Evolutionary conservation across 1,140 invertebrate species (phyloP), one percentile per base, ranked within the genome.

Genomic region (Heliconius nattereri): DNA sequence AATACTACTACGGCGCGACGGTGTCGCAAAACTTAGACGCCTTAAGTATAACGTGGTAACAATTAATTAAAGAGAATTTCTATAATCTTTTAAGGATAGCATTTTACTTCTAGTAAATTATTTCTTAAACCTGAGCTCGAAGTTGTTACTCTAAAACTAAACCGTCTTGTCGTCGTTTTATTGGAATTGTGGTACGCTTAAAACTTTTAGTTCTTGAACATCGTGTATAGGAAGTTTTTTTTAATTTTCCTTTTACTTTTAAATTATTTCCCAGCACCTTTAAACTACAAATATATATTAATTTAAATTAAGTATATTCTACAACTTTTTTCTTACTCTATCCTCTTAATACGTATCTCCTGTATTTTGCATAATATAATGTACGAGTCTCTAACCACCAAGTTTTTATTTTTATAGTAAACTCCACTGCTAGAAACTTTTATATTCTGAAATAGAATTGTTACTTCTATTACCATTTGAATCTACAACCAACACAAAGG

Each of bases 101-200:
- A 66, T 29, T 66, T 66, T 29, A 29, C 26, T 66, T 66, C 5
- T 29, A 66, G 11, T 66, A 66, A 66, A 29, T 26, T 66, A 66
- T 66, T 66, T 29, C 23, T 26, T 26, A 66, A 26, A 66, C 26
- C 60, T 66, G 11, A 66, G 60, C 5, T 66, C 13, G 3, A 66
- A 66, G 60, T 66, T 66, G 11, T 26, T 29, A 66, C 11, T 29
- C 60, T 66, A 66, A 26, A 66, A 66, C 26, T 66, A 66, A 66
- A 66, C 13, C 23, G 9, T 66, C 60, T 66, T 66, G 20, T 66
- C 26, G 23, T 29, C 13, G 5, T 66, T 19, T 26, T 66, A 66
- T 66, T 66, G 60, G 60, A 66, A 66, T 26, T 66, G 60, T 66
- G 60, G 26, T 66, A 29, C 60, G 60, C 60, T 66, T 66, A 29